Conservation (phyloP, 2,797 vertebrate species). For the Astyanax mexicanus region DNA sequence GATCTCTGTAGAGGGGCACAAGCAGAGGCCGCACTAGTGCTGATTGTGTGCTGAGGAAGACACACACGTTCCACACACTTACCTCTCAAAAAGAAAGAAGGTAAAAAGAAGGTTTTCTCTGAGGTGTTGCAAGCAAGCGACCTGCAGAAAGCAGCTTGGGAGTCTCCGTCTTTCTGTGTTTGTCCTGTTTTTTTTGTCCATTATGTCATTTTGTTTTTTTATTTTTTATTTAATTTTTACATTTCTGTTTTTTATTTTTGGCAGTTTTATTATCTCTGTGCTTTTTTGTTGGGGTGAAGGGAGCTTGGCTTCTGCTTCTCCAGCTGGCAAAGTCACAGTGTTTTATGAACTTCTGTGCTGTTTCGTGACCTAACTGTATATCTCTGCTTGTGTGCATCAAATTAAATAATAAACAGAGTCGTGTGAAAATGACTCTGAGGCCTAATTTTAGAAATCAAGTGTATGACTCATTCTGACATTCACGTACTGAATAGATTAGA, state of each 20-base stretch:
- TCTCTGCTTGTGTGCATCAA: not conserved
- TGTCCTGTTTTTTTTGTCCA: constrained; percentile 2
- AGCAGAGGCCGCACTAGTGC: constrained; percentile 36
- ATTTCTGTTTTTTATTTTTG: not conserved
- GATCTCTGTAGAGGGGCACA: constrained; percentile 60
- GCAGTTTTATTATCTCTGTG: not conserved
- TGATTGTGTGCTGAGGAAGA: constrained; percentile 55
- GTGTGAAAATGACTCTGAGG: not conserved
- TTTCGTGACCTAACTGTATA: not conserved
- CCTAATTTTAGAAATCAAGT: not conserved
- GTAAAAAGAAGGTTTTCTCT: constrained; percentile 70
- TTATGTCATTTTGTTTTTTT: not conserved
- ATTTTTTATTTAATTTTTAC: not conserved
- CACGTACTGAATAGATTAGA: not conserved
- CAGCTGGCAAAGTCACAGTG: not conserved
- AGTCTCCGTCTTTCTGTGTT: too few species aligned
- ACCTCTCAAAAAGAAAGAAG: constrained; percentile 78
- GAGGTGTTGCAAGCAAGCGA: constrained; percentile 30
- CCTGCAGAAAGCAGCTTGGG: constrained; percentile 7
- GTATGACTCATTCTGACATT: not conserved
- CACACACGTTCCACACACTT: constrained; percentile 58
- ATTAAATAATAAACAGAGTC: not conserved
- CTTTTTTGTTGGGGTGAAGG: too few species aligned
- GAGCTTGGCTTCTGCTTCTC: constrained; percentile 32
- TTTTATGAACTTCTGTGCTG: not conserved